Evolutionary conservation across 2,888 invertebrate species (phyloP), one percentile per base, ranked within the genome.

Genomic region (Meteorus colon): DNA sequence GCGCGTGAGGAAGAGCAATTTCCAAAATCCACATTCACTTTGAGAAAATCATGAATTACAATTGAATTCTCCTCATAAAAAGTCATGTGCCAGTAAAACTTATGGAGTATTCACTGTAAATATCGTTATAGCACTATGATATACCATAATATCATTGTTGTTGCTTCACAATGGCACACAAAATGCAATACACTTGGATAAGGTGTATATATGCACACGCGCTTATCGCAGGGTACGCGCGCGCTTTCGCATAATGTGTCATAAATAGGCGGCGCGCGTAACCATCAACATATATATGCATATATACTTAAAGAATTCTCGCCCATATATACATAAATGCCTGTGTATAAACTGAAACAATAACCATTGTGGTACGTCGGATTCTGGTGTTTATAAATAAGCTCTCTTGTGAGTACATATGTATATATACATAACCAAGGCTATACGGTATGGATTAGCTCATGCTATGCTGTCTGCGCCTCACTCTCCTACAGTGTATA

Each of bases 191-290:
- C 34, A 34, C 80, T 82, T 65, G 6, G 16, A n/a, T 14, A 14
- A 48, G 48, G 4, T n/a, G 48, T 48, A 48, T 14, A 45, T 48
- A 41, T 41, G 41, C 12, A 75, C 78, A 77, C 78, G 82, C 77
- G 82, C 84, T 81, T 88, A 88, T 88, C 86, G 88, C 48, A 16
- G 48, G 16, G n/a, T 14, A 48, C 48, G 48, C 86, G 83, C 86
- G 87, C 86, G 85, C 87, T 88, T 86, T 88, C 88, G 89, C 87
- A 89, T 89, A 89, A 89, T 89, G 89, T 88, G 89, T 89, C 89
- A 89, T 89, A 89, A 89, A 89, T 89, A 89, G 88, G 88, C 87
- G 87, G 86, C 84, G 83, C 83, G 80, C 81, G 16, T n/a, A 48
- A 48, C 48, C 48, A 48, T 82, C 84, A 80, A 81, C 83, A 79